Conservation (phyloP, 2,888 invertebrate genomes). For the Leucophora obtusa region DNA sequence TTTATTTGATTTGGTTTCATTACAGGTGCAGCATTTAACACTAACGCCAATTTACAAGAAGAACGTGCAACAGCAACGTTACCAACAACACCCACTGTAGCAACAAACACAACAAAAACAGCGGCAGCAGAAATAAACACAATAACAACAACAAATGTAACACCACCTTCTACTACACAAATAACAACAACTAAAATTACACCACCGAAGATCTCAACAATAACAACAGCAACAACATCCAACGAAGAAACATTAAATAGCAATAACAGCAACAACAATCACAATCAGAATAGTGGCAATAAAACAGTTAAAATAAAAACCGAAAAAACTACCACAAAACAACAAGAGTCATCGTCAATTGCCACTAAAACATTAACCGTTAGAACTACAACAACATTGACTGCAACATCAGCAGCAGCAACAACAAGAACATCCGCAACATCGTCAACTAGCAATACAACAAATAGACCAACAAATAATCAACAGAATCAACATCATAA, state of each 20-base stretch:
- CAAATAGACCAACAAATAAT: slow-evolving; percentile 50
- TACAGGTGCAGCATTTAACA: slow-evolving; percentile 69
- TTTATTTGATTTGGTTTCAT: slow-evolving; percentile 63
- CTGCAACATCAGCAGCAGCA: slow-evolving; percentile 43
- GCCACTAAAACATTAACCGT: slow-evolving; percentile 58
- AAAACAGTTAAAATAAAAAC: slow-evolving; percentile 55
- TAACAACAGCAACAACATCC: slow-evolving; percentile 45
- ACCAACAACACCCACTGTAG: slow-evolving; percentile 32
- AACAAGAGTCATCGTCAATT: slow-evolving; percentile 18
- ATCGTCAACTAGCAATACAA: slow-evolving; percentile 43
- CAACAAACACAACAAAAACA: slow-evolving; percentile 56
- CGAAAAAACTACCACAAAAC: slow-evolving; percentile 50
- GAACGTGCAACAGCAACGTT: slow-evolving; percentile 57
- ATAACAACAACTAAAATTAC: slow-evolving; percentile 60
- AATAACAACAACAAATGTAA: slow-evolving; percentile 40
- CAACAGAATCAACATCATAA: slow-evolving; percentile 66
- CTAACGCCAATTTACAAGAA: slow-evolving; percentile 68
- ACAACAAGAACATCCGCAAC: slow-evolving; percentile 43
- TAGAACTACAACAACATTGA: slow-evolving; percentile 54
- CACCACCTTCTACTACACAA: slow-evolving; percentile 49
- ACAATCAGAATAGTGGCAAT: slow-evolving; percentile 45
- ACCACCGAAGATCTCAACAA: slow-evolving; percentile 65
- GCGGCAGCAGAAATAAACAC: slow-evolving; percentile 50
- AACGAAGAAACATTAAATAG: slow-evolving; percentile 41
- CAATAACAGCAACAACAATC: slow-evolving; percentile 36